Conservation (phyloP, 1,140 invertebrate genomes). For the Lordiphosa clarofinis region DNA sequence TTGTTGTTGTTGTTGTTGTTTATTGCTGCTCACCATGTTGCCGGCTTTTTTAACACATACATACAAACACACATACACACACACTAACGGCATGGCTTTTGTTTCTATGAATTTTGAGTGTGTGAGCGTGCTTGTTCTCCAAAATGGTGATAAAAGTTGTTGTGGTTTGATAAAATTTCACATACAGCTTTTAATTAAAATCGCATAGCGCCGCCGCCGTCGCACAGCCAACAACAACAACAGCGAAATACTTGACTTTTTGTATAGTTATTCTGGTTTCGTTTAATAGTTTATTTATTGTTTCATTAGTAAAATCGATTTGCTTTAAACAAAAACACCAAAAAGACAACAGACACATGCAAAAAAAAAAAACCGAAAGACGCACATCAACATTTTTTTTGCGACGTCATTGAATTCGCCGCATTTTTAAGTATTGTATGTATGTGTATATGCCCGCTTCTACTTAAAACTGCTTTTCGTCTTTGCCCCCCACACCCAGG, state of each 20-base stretch:
- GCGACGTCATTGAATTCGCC: constrained; percentile 76
- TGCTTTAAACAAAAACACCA: constrained; percentile 39
- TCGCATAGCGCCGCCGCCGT: constrained; percentile 4
- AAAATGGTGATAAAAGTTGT: constrained; percentile 60
- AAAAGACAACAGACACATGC: constrained; percentile 27
- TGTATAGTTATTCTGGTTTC: constrained; percentile 4
- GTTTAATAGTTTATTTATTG: constrained; percentile 38
- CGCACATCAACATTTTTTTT: constrained; percentile 48
- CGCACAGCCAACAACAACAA: constrained; percentile 12
- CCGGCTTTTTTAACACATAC: constrained; percentile 69
- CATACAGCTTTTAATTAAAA: constrained; percentile 55
- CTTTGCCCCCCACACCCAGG: constrained; percentile 1
- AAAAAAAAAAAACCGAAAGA: constrained; percentile 33
- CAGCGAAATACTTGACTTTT: constrained; percentile 22
- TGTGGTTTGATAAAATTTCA: constrained; percentile 58
- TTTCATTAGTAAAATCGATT: constrained; percentile 71
- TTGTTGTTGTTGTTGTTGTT: constrained; percentile 27
- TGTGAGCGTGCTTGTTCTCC: constrained; percentile 22
- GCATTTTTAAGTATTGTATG: constrained; percentile 36
- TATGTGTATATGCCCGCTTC: constrained; percentile 17
- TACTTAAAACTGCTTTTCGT: constrained; percentile 6
- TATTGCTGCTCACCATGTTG: constrained; percentile 41
- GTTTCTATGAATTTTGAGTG: constrained; percentile 5
- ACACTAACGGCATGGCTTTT: constrained; percentile 10
- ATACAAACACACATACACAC: constrained; percentile 13